These are phyloP conservation scores for Columba livia DNA, from an alignment of 2,113 vertebrate species.

Conservation along the genomic window DNA sequence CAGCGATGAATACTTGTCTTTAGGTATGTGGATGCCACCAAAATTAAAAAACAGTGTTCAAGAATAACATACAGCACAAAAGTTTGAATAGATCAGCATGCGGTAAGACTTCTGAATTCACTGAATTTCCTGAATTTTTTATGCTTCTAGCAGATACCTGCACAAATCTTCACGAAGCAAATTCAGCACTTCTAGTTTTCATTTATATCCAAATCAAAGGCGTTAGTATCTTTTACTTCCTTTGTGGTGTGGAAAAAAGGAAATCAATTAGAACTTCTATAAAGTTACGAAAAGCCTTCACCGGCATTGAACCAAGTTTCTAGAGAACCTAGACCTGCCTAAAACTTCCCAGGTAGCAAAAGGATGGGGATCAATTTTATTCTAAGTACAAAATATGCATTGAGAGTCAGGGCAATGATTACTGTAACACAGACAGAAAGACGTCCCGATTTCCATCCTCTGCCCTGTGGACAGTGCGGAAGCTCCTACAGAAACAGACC, in stretches of 20 bases:
- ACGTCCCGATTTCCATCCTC: neutral
- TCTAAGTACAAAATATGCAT: neutral
- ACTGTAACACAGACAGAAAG: neutral
- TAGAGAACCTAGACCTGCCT: neutral
- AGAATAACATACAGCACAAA: neutral
- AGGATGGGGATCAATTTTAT: neutral
- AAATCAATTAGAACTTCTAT: constrained; percentile 14
- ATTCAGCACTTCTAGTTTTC: neutral
- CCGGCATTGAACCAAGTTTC: neutral
- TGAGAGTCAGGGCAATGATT: neutral
- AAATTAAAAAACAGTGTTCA: neutral
- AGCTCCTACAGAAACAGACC: neutral
- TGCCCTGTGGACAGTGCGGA: neutral
- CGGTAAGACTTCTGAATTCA: neutral
- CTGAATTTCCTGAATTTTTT: neutral
- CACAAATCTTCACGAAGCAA: neutral
- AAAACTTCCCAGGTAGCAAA: neutral
- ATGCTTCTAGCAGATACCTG: neutral
- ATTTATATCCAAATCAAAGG: neutral
- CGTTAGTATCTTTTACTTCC: neutral
- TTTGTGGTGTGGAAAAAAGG: neutral
- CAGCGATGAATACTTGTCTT: neutral
- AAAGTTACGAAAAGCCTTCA: neutral
- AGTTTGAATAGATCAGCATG: neutral
- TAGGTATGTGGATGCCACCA: neutral